Conservation (phyloP, 1,140 invertebrate species). For the Tetraneura akinire region DNA sequence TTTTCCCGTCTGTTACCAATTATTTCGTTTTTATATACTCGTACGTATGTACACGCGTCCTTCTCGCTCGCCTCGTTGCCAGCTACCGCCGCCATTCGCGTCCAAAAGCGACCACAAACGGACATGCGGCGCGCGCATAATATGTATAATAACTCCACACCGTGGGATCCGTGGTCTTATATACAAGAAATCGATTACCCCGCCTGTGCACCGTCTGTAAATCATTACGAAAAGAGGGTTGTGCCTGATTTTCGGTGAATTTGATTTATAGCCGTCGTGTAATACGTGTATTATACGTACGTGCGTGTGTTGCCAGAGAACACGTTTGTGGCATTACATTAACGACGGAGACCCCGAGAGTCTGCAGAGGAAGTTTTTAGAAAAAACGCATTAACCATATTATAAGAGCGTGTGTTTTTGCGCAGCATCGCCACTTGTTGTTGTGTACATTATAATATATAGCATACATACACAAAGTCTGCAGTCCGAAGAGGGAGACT, state of each 20-base stretch:
- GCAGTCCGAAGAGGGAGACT: too few relatives aligned
- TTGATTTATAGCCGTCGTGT: conserved; percentile 34
- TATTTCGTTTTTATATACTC: not conserved
- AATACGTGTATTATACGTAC: not conserved
- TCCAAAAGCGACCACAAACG: conserved; percentile 44
- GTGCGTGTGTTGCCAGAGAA: not conserved
- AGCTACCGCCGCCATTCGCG: too few relatives aligned
- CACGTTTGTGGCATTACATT: not conserved
- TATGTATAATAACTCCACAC: too few relatives aligned
- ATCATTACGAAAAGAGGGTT: conserved; percentile 41
- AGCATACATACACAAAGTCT: too few relatives aligned
- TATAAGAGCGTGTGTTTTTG: not conserved
- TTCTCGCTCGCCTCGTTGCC: not conserved
- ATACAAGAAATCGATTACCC: conserved; percentile 30
- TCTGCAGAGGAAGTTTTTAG: not conserved
- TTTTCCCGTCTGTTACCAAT: not conserved
- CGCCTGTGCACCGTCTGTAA: conserved; percentile 11
- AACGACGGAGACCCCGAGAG: not conserved
- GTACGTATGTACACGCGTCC: too few relatives aligned
- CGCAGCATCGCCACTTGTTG: too few relatives aligned
- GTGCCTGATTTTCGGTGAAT: conserved; percentile 28
- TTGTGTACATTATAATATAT: too few relatives aligned
- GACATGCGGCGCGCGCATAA: too few relatives aligned
- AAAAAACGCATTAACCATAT: not conserved
- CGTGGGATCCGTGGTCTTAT: not conserved